phyloP scores from a whole-genome alignment of 2,113 vertebrate genomes.

The Naja naja region DNA sequence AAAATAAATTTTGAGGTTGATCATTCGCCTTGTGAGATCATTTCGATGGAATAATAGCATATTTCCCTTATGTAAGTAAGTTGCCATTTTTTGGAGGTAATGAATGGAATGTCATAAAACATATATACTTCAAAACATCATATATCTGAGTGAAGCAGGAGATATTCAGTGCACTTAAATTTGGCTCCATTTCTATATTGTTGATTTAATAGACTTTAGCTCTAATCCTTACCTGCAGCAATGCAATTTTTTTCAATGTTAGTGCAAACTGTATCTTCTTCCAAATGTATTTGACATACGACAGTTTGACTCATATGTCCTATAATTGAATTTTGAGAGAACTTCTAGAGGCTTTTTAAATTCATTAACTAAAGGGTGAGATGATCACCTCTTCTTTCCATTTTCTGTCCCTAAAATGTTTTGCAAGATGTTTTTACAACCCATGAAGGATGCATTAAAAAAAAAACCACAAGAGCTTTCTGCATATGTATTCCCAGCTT shows the following conservation, averaged over 20 bases:
- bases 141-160: conserved; percentile 4
- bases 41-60: neutral
- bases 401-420: neutral
- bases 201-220: neutral
- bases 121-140: neutral
- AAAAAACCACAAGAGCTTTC: neutral
- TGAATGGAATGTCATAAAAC: conserved; percentile 1
- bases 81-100: neutral
- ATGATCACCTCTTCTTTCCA: neutral
- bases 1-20: neutral
- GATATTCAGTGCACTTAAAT: neutral
- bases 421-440: neutral
- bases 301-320: neutral
- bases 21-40: conserved; percentile 11
- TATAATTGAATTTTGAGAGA: neutral
- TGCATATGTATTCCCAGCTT: neutral
- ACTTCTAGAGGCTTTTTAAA: neutral
- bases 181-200: neutral
- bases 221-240: neutral
- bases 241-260: neutral
- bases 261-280: neutral
- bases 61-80: neutral
- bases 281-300: neutral
- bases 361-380: neutral
- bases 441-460: neutral